Evolutionary conservation across 1,140 invertebrate species (phyloP), one percentile per base, ranked within the genome.

Genomic region (Drosophila kohkoa): DNA sequence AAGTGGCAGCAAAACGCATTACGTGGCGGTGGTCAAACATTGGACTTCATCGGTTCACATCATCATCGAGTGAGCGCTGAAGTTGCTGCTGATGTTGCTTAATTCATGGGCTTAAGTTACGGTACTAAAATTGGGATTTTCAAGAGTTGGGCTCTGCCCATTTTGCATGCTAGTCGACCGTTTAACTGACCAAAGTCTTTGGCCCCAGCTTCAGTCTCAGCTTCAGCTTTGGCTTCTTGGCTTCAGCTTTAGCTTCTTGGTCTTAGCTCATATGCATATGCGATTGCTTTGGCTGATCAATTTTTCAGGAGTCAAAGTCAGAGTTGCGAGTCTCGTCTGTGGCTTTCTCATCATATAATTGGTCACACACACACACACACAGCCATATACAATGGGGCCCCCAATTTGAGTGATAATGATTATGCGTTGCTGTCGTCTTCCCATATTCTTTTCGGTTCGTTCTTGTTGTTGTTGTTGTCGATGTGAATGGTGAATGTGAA

Each of bases 401-500:
- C 79, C 82, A 86, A 86, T 86, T 86, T 86, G 65, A 87, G 82
- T 82, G 82, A 86, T 86, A 86, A 86, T 86, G 82, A 86, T 86
- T 86, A 86, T 86, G 82, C 82, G 79, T 86, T 86, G 70, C 82
- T 7, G 55, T 75, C 72, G 64, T 77, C 81, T 77, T 83, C 68
- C 77, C 81, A 77, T 79, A 71, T 73, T 73, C 59, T 54, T 60
- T 49, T 25, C 20, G 20, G 20, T 25, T 25, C 20, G 20, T 25
- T 25, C 20, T 25, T 25, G 20, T 25, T 25, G 20, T 25, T 25
- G 20, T 25, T 25, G 7, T 20, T 11, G 30, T 46, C 16, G 4
- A 60, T 60, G 43, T 58, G 28, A 38, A 41, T 51, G 13, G 43
- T 58, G 28, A 38, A 41, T 51, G 13, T 38, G 10, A 48, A 13